phyloP scores from a whole-genome alignment of 2,797 vertebrate species.

The Gadopsis bispinosus region DNA sequence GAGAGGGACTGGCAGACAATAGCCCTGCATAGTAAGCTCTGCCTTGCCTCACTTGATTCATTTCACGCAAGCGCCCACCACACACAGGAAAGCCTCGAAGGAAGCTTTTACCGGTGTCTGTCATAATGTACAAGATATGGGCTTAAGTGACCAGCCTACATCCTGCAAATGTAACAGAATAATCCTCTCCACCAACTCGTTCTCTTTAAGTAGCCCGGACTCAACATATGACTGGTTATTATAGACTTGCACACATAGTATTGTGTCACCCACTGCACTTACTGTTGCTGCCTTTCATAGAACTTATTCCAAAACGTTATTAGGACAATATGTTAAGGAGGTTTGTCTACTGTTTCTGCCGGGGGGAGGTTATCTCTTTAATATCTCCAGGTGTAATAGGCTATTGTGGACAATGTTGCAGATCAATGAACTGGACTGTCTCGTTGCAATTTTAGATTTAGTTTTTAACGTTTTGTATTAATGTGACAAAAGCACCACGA shows the following conservation, averaged over 20 bases:
- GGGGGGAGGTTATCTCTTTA: neutral
- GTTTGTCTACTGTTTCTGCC: neutral
- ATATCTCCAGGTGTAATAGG: neutral
- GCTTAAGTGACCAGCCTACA: constrained; percentile 34
- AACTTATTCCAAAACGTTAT: neutral
- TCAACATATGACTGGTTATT: neutral
- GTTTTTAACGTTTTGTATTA: neutral
- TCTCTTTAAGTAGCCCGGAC: neutral
- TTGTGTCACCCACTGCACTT: neutral
- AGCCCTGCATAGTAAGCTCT: constrained; percentile 30
- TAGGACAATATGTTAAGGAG: neutral
- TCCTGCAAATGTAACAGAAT: constrained; percentile 52
- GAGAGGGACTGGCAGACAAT: constrained; percentile 41
- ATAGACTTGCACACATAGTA: neutral
- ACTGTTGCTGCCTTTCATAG: neutral
- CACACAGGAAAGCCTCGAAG: constrained; percentile 23
- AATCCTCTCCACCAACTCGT: constrained; percentile 23
- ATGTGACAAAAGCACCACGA: neutral
- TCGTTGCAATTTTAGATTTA: neutral
- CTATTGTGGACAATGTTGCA: neutral
- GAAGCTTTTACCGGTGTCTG: constrained; percentile 50
- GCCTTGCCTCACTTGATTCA: constrained; percentile 46
- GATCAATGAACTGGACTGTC: neutral
- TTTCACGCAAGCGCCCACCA: constrained; percentile 20
- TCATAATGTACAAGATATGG: constrained; percentile 25